Percentiles rank a stretch among this genome's conserved stretches.
Evolutionary conservation across 2,888 invertebrate genomes (phyloP).

Genomic region (Cosmorhoe ocellata): DNA sequence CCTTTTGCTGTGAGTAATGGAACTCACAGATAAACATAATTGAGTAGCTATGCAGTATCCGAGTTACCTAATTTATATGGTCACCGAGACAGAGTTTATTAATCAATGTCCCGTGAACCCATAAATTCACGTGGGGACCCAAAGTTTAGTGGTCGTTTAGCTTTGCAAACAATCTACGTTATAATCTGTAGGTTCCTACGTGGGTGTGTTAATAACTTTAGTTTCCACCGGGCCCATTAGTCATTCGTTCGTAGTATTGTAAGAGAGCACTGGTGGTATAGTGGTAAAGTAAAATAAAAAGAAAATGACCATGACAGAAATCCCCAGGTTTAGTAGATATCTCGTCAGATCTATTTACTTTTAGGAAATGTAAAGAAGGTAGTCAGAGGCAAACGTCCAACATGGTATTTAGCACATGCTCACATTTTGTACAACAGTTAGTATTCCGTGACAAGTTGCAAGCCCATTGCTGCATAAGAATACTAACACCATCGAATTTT

Average conservation of each 20-base stretch:
- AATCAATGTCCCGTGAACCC: constrained; percentile 38
- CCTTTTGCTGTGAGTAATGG: neutral
- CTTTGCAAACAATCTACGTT: constrained; percentile 24
- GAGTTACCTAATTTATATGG: constrained; percentile 34
- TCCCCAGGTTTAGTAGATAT: no score
- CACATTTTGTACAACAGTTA: no score
- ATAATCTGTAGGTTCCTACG: constrained; percentile 12
- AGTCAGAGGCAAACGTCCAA: no score
- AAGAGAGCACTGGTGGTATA: no score
- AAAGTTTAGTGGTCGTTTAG: constrained; percentile 31
- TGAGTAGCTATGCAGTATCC: constrained; percentile 10
- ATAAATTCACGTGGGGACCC: constrained; percentile 31
- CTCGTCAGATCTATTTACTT: no score
- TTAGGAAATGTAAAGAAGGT: no score
- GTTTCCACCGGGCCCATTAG: constrained; percentile 29
- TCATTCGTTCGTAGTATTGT: neutral
- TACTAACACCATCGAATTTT: no score
- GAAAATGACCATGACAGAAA: no score
- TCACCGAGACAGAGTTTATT: constrained; percentile 35
- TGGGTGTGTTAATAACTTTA: constrained; percentile 29
- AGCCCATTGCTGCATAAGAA: no score
- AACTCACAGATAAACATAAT: constrained; percentile 8
- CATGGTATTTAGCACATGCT: no score
- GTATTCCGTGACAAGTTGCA: no score
- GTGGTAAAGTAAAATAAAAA: no score